Conservation (phyloP, 2,797 vertebrate genomes). For the Molossus molossus region DNA sequence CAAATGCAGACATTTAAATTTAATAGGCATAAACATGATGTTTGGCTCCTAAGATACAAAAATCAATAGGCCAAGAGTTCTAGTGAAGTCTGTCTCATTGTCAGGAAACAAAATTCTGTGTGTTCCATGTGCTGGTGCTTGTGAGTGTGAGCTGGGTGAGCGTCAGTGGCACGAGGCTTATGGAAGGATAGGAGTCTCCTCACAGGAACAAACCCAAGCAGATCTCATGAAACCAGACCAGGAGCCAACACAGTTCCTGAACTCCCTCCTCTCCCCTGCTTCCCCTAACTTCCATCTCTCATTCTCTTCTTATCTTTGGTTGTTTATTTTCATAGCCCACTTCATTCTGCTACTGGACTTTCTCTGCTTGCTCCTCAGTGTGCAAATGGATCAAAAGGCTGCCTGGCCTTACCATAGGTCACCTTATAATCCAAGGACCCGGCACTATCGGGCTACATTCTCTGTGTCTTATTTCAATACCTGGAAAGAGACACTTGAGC, state of each 20-base stretch:
- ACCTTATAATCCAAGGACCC: background rate
- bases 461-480: background rate
- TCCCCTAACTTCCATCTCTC: background rate
- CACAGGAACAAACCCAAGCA: background rate
- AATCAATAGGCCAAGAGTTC: background rate
- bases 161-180: background rate
- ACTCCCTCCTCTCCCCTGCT: background rate
- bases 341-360: conserved; percentile 7
- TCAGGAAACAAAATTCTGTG: background rate
- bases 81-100: background rate
- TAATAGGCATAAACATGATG: background rate
- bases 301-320: background rate
- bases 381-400: background rate
- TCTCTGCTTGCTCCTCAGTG: background rate
- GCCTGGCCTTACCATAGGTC: background rate
- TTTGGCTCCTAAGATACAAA: background rate
- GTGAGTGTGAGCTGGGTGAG: background rate
- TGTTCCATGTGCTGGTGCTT: background rate
- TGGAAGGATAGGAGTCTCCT: too few species aligned
- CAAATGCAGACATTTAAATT: background rate
- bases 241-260: background rate
- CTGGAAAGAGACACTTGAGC: background rate
- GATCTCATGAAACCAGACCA: background rate
- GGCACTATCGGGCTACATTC: background rate
- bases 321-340: background rate